These are phyloP conservation scores for Pollimyrus isidori DNA, from an alignment of 2,113 vertebrate species.

Conservation along the genomic window DNA sequence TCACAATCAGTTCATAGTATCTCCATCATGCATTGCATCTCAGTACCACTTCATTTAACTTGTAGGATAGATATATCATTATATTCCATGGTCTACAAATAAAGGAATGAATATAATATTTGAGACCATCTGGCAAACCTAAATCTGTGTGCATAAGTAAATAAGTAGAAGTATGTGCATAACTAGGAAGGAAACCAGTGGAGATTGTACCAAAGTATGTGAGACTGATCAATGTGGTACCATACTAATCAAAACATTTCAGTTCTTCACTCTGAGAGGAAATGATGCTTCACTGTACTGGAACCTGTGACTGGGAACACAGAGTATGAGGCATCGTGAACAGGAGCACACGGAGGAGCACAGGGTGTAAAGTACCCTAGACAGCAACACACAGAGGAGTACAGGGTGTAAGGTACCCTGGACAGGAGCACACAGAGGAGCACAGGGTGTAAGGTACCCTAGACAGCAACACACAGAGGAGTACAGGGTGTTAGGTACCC, in stretches of 20 bases:
- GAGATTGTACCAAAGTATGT: no score
- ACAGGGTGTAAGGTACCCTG: background rate
- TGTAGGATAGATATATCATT: background rate
- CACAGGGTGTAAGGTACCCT: background rate
- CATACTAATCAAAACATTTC: no score
- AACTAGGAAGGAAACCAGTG: no score
- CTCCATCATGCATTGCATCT: background rate
- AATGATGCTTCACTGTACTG: background rate
- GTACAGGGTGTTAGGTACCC: background rate
- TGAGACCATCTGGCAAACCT: background rate
- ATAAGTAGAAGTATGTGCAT: background rate
- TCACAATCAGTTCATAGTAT: background rate
- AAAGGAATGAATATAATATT: background rate
- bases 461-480: background rate
- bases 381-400: background rate
- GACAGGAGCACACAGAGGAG: background rate
- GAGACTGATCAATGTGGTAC: no score
- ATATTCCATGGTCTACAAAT: background rate
- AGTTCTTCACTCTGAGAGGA: background rate
- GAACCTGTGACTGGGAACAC: background rate
- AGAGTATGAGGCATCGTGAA: background rate
- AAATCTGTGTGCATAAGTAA: background rate
- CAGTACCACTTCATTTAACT: background rate
- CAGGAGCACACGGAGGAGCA: background rate
- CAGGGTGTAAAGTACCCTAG: background rate